Conservation (phyloP, 2,113 vertebrate species). For the Paracanthobrama guichenoti region DNA sequence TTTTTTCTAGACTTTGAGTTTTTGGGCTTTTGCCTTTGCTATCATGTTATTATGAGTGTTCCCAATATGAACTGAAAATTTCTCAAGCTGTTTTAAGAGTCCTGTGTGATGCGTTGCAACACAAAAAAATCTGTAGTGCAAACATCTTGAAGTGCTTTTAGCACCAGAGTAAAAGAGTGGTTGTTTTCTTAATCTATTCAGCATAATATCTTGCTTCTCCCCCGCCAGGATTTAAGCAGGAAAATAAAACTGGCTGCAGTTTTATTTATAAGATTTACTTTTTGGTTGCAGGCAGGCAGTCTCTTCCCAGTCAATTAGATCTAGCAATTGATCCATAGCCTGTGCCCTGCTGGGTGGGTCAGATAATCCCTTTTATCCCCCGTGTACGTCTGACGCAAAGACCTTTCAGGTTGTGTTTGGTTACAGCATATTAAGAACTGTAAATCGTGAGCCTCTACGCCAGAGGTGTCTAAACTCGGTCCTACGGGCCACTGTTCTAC, state of each 20-base stretch:
- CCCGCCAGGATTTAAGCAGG: constrained; percentile 8
- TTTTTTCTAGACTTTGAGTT: not conserved
- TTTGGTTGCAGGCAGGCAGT: constrained; percentile 25
- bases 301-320: constrained; percentile 45
- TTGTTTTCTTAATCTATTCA: constrained; percentile 34
- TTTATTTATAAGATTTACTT: constrained; percentile 51
- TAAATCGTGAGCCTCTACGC: not conserved
- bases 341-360: constrained; percentile 30
- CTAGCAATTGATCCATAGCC: constrained; percentile 39
- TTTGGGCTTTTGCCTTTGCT: not conserved
- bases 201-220: constrained; percentile 8
- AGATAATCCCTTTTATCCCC: constrained; percentile 49
- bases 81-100: constrained; percentile 15
- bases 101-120: not conserved
- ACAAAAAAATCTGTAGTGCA: not conserved
- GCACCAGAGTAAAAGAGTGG: not conserved
- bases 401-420: constrained; percentile 24
- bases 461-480: too few relatives aligned
- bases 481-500: too few relatives aligned
- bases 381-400: not conserved
- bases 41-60: not conserved
- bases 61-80: not conserved
- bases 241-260: constrained; percentile 39
- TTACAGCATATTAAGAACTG: constrained; percentile 22
- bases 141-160: constrained; percentile 32